Percentiles rank a stretch among this genome's conserved stretches.
Evolutionary conservation across 2,888 invertebrate genomes (phyloP).

Genomic region (Incurvaria masculella): DNA sequence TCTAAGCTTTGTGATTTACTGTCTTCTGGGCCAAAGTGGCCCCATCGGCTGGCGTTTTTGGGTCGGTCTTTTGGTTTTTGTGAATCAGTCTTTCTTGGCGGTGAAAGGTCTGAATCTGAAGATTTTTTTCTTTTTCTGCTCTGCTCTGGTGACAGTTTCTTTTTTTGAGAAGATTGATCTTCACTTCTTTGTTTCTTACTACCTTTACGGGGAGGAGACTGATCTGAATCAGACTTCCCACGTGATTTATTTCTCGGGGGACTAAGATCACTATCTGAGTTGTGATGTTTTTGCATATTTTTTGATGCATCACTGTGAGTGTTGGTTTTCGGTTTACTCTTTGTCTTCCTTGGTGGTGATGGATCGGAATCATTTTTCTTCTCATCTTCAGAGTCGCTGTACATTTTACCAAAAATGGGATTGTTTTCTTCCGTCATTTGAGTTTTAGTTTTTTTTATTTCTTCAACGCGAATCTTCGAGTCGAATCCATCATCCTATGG

Average conservation of each 20-base stretch:
- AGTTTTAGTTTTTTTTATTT: conserved; percentile 38
- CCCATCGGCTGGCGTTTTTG: conserved; percentile 28
- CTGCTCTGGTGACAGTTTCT: conserved; percentile 1
- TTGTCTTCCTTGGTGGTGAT: background rate
- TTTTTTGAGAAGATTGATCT: conserved; percentile 1
- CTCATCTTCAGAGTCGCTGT: conserved; percentile 48
- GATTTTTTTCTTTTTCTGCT: background rate
- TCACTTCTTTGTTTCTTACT: conserved; percentile 2
- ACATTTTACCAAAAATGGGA: conserved; percentile 48
- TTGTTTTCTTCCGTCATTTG: conserved; percentile 43
- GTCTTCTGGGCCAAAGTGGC: conserved; percentile 16
- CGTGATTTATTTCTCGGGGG: conserved; percentile 21
- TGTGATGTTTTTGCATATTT: background rate
- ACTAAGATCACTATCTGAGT: conserved; percentile 21
- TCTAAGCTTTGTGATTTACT: conserved; percentile 2
- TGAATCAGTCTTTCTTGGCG: conserved; percentile 11
- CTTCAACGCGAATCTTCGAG: conserved; percentile 42
- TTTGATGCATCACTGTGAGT: background rate
- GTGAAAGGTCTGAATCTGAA: conserved; percentile 8
- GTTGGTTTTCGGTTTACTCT: background rate
- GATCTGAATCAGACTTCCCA: conserved; percentile 15
- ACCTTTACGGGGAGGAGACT: conserved; percentile 20
- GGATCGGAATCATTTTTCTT: conserved; percentile 29
- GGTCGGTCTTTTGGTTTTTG: conserved; percentile 2
- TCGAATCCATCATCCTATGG: conserved; percentile 54